phyloP scores from a whole-genome alignment of 2,797 vertebrate species.

The Numenius phaeopus region DNA sequence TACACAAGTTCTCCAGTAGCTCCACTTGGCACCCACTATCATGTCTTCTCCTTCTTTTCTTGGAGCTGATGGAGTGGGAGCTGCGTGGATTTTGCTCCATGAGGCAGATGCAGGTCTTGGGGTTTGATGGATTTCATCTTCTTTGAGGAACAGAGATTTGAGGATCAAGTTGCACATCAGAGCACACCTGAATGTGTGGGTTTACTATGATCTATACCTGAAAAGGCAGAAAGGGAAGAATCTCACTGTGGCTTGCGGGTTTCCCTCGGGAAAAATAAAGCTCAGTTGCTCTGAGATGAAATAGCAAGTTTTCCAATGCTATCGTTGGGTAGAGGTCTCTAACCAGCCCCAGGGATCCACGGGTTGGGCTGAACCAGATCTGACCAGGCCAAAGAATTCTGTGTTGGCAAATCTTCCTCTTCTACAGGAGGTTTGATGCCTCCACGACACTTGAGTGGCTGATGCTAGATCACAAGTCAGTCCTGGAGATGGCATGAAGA shows the following conservation, averaged over 20 bases:
- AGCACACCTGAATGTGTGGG: not conserved
- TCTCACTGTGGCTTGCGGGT: not conserved
- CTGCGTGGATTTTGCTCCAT: not conserved
- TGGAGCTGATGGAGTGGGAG: not conserved
- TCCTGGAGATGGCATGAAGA: constrained; percentile 18
- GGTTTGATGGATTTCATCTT: not conserved
- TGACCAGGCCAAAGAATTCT: not conserved
- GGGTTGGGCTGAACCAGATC: not conserved
- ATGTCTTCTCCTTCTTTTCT: not conserved
- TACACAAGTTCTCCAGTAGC: not conserved
- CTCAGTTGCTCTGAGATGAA: not conserved
- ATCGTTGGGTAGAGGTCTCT: not conserved
- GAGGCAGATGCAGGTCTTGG: not conserved
- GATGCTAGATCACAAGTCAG: not conserved
- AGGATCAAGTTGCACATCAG: not conserved
- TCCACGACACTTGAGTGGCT: not conserved
- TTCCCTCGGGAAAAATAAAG: not conserved
- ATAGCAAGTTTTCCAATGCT: not conserved
- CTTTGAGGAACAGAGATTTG: not conserved
- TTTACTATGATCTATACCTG: not conserved
- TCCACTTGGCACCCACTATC: not conserved
- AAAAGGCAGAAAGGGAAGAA: constrained; percentile 11
- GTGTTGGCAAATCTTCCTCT: not conserved
- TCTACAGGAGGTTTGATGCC: not conserved
- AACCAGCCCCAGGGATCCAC: not conserved